Conservation (phyloP, 1,140 invertebrate species). For the Cotesia glomerata region DNA sequence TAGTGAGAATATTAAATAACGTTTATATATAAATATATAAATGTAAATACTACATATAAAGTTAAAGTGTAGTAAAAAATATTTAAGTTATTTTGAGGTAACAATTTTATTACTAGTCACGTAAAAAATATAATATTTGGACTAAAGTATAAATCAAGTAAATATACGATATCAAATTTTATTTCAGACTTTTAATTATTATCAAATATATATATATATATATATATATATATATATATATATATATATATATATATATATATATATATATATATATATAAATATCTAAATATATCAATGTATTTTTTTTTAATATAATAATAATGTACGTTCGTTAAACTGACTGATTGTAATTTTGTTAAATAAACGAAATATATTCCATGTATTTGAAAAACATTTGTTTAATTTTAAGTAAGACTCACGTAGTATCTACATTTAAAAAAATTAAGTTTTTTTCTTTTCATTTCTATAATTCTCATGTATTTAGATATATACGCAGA, state of each 20-base stretch:
- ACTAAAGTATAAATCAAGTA: slow-evolving; percentile 20
- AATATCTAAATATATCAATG: neutral
- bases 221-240: no score
- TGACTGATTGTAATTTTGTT: slow-evolving; percentile 49
- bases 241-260: neutral
- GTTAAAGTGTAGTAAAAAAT: slow-evolving; percentile 33
- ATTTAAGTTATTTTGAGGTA: slow-evolving; percentile 47
- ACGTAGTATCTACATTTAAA: no score
- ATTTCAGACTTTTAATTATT: neutral
- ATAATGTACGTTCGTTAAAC: slow-evolving; percentile 35
- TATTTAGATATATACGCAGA: no score
- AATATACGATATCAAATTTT: slow-evolving; percentile 7
- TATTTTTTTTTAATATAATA: neutral
- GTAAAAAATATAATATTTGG: slow-evolving; percentile 30
- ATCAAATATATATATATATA: no score
- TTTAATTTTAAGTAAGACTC: neutral
- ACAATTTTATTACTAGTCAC: slow-evolving; percentile 58
- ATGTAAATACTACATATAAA: slow-evolving; percentile 40
- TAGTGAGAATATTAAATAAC: slow-evolving; percentile 25
- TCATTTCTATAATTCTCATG: no score
- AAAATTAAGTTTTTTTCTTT: no score
- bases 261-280: neutral
- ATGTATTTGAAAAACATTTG: neutral
- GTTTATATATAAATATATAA: slow-evolving; percentile 40
- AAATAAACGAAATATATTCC: slow-evolving; percentile 41